These are phyloP conservation scores for Pachyramphus minor DNA, from an alignment of 2,113 vertebrate genomes.

Conservation along the genomic window DNA sequence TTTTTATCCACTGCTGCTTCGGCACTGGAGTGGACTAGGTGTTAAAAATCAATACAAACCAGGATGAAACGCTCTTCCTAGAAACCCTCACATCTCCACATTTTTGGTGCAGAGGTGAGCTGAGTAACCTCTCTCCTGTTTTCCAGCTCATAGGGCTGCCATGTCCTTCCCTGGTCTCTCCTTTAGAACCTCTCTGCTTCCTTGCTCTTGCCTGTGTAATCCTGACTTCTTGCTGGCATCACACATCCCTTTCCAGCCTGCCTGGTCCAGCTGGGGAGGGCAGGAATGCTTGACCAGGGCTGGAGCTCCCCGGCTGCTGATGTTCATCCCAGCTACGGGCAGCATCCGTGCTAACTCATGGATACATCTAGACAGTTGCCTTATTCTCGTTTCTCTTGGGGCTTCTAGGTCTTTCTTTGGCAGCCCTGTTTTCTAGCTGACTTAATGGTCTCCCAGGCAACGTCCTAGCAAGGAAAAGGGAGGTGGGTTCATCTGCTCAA, in stretches of 20 bases:
- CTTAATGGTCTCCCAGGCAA: background rate
- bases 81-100: background rate
- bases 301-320: fast-evolving
- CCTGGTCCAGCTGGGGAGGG: background rate
- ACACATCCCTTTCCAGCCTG: background rate
- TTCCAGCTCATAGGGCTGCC: background rate
- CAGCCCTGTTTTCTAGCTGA: background rate
- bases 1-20: background rate
- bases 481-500: background rate
- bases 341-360: background rate
- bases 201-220: background rate
- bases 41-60: background rate
- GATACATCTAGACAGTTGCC: background rate
- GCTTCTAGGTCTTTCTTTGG: background rate
- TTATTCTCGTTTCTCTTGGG: background rate
- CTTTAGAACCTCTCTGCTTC: background rate
- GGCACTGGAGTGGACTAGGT: background rate
- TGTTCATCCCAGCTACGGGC: background rate
- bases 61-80: background rate
- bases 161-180: background rate
- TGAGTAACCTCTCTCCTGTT: background rate
- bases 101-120: background rate
- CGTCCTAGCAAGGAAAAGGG: background rate
- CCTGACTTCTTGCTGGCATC: background rate
- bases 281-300: fast-evolving